Conservation (phyloP, 2,797 vertebrate species). For the Acanthurus tractus region DNA sequence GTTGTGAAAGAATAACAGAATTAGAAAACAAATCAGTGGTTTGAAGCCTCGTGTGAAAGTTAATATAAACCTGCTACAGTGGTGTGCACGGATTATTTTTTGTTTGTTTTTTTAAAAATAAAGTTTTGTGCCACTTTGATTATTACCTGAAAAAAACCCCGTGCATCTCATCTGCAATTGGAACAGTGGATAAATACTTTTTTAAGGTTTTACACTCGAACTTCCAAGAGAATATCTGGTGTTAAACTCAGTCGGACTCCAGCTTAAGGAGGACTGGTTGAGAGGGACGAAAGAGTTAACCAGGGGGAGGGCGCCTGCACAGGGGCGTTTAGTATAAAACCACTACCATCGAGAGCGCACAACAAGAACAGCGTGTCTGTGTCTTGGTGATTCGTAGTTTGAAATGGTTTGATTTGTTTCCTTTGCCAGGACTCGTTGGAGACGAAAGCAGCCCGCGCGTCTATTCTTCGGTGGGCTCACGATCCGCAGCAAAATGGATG, state of each 20-base stretch:
- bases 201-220: background rate
- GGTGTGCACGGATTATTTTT: no score
- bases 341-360: conserved; percentile 75
- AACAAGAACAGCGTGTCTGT: conserved; percentile 74
- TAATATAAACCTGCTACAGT: background rate
- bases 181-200: background rate
- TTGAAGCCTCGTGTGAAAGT: background rate
- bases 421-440: conserved; percentile 35
- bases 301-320: conserved; percentile 79
- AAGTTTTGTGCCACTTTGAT: background rate
- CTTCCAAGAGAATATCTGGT: background rate
- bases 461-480: conserved; percentile 6
- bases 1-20: background rate
- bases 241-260: background rate
- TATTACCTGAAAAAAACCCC: background rate
- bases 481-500: conserved; percentile 55
- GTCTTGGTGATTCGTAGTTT: background rate
- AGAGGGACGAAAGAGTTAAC: conserved; percentile 83
- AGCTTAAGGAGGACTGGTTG: conserved; percentile 21
- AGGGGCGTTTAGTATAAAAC: conserved; percentile 84
- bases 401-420: conserved; percentile 42
- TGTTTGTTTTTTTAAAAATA: background rate
- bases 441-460: conserved; percentile 23
- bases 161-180: no score
- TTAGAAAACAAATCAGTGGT: background rate